These are phyloP conservation scores for Fistularia commersonii DNA, from an alignment of 2,797 vertebrate genomes.

Conservation along the genomic window DNA sequence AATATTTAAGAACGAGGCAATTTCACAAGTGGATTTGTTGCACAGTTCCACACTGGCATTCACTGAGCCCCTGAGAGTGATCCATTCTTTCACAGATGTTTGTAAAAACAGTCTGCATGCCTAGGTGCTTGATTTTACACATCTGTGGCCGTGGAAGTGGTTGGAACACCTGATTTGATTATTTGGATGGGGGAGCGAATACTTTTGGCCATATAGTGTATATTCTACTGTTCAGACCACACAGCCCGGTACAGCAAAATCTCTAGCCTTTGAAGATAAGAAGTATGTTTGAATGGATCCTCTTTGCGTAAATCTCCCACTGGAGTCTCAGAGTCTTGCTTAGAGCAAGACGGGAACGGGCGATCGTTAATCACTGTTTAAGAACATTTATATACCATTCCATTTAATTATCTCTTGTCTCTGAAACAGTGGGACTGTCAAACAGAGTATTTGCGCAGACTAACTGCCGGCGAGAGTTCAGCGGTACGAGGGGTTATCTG, in stretches of 20 bases:
- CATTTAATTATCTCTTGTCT: constrained; percentile 57
- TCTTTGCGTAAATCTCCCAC: constrained; percentile 53
- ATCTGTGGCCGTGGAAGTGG: too few species aligned
- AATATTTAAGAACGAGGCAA: too few species aligned
- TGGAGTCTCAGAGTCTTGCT: constrained; percentile 45
- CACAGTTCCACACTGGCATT: too few species aligned
- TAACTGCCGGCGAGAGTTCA: constrained; percentile 14
- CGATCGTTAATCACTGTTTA: constrained; percentile 67
- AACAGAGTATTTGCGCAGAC: constrained; percentile 17
- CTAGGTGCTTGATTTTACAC: too few species aligned
- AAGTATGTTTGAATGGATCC: constrained; percentile 52
- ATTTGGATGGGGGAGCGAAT: too few species aligned
- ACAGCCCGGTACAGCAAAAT: constrained; percentile 2
- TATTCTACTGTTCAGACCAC: neutral
- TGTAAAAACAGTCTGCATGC: too few species aligned
- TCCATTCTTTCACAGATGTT: too few species aligned
- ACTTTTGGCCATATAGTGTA: too few species aligned
- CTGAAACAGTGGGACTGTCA: constrained; percentile 50
- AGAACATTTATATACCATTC: constrained; percentile 58
- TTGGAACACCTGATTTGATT: too few species aligned
- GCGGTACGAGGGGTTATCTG: constrained; percentile 1
- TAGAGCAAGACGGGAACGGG: constrained; percentile 41
- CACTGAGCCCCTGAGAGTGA: too few species aligned
- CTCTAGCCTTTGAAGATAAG: constrained; percentile 6
- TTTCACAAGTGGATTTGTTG: too few species aligned